These are phyloP conservation scores for Ceratina calcarata DNA, from an alignment of 1,140 invertebrate species.

Conservation along the genomic window DNA sequence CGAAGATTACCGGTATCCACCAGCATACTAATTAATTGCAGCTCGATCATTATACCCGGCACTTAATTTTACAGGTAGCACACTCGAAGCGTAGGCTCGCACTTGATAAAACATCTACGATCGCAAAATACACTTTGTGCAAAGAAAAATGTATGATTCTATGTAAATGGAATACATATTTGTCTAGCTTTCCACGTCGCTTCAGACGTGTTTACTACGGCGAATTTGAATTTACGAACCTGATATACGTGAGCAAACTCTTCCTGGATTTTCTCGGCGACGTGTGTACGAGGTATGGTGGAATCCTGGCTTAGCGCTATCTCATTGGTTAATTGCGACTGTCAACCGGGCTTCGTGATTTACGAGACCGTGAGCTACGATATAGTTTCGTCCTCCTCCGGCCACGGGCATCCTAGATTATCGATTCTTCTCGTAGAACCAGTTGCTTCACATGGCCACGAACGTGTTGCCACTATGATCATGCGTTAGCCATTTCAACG, in stretches of 20 bases:
- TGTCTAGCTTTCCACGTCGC: background rate
- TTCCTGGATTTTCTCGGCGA: conserved; percentile 37
- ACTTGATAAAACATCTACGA: conserved; percentile 35
- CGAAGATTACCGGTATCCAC: conserved; percentile 54
- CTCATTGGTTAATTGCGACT: conserved; percentile 73
- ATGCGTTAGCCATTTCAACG: conserved; percentile 11
- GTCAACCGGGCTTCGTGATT: conserved; percentile 62
- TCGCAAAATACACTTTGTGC: background rate
- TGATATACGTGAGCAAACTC: background rate
- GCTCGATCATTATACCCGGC: conserved; percentile 49
- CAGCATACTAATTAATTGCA: conserved; percentile 58
- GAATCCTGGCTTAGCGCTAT: conserved; percentile 56
- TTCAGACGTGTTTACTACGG: background rate
- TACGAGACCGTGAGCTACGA: conserved; percentile 59
- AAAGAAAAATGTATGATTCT: background rate
- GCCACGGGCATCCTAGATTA: conserved; percentile 64
- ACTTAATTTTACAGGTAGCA: conserved; percentile 50
- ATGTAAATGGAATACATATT: background rate
- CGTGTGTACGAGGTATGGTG: conserved; percentile 10
- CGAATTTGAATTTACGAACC: conserved; percentile 30
- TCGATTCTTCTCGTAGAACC: conserved; percentile 62
- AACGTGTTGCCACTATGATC: conserved; percentile 11
- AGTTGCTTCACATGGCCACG: conserved; percentile 51
- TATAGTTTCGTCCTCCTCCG: conserved; percentile 59
- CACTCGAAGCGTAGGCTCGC: conserved; percentile 2